Evolutionary conservation across 2,113 vertebrate species (phyloP).

Genomic region (Thomomys bottae): DNA sequence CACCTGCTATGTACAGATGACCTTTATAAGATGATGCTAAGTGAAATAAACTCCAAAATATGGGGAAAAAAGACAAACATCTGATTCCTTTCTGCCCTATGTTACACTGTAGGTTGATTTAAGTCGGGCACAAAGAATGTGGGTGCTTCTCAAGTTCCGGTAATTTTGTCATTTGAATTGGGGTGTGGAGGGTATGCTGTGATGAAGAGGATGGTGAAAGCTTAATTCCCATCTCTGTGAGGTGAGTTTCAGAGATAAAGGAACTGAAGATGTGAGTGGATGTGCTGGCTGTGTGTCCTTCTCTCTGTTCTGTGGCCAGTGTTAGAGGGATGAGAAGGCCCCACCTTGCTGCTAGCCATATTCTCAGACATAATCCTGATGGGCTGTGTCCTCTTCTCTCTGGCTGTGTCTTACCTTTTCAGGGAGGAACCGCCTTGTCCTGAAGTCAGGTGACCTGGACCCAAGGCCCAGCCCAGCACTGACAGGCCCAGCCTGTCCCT

Average conservation of each 20-base stretch:
- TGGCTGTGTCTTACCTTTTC: background rate
- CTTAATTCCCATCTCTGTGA: background rate
- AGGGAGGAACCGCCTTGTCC: background rate
- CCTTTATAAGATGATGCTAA: too few relatives aligned
- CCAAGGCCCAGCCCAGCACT: background rate
- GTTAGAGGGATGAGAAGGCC: background rate
- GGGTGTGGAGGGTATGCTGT: background rate
- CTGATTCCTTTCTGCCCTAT: background rate
- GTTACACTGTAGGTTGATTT: background rate
- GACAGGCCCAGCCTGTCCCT: background rate
- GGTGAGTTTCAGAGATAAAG: background rate
- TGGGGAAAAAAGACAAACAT: background rate
- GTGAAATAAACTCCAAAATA: too few relatives aligned
- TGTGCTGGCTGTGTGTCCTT: background rate
- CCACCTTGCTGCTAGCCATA: rapidly evolving
- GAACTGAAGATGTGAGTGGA: background rate
- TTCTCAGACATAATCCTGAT: background rate
- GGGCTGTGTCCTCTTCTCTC: background rate
- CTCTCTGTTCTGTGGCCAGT: rapidly evolving
- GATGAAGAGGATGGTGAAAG: background rate
- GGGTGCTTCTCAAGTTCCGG: background rate
- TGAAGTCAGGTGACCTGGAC: background rate
- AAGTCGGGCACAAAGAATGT: background rate
- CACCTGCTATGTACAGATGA: too few relatives aligned
- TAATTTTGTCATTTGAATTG: background rate